phyloP scores from a whole-genome alignment of 2,888 invertebrate genomes.

The Papilio demoleus region DNA sequence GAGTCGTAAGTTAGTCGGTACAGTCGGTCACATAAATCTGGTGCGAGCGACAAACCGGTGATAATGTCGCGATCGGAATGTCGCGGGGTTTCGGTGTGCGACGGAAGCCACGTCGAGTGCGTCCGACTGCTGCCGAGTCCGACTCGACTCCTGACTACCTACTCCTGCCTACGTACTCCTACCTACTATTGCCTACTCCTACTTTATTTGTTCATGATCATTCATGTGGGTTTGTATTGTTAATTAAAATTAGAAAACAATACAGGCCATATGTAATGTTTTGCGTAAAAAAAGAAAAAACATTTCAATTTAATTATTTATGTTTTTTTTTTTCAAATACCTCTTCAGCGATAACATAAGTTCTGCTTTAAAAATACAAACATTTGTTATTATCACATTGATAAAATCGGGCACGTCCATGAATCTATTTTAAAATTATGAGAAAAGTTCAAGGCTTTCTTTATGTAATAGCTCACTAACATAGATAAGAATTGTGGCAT shows the following conservation, averaged over 20 bases:
- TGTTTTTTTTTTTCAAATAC: not conserved
- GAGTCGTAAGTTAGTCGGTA: slow-evolving; percentile 36
- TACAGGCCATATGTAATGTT: too few species aligned
- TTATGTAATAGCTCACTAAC: slow-evolving; percentile 18
- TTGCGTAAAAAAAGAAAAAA: too few species aligned
- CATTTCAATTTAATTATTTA: too few species aligned
- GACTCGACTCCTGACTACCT: slow-evolving; percentile 15
- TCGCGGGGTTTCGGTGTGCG: slow-evolving; percentile 50
- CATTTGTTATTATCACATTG: not conserved
- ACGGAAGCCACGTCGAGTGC: slow-evolving; percentile 54
- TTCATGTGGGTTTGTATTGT: not conserved
- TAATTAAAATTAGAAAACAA: not conserved
- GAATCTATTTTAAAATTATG: slow-evolving; percentile 11
- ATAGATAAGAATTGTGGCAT: slow-evolving; percentile 23
- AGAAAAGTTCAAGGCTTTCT: slow-evolving; percentile 26
- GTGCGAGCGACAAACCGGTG: slow-evolving; percentile 61
- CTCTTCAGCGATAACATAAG: not conserved
- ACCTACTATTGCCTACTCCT: slow-evolving; percentile 4
- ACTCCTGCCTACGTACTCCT: slow-evolving; percentile 7
- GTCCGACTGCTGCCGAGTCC: slow-evolving; percentile 34
- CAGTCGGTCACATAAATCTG: slow-evolving; percentile 60
- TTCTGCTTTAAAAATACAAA: not conserved
- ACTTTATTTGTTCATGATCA: slow-evolving; percentile 22
- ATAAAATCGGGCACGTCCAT: not conserved
- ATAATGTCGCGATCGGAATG: slow-evolving; percentile 67